These are phyloP conservation scores for Sphyrna mokarran DNA, from an alignment of 2,113 vertebrate species.

Conservation along the genomic window DNA sequence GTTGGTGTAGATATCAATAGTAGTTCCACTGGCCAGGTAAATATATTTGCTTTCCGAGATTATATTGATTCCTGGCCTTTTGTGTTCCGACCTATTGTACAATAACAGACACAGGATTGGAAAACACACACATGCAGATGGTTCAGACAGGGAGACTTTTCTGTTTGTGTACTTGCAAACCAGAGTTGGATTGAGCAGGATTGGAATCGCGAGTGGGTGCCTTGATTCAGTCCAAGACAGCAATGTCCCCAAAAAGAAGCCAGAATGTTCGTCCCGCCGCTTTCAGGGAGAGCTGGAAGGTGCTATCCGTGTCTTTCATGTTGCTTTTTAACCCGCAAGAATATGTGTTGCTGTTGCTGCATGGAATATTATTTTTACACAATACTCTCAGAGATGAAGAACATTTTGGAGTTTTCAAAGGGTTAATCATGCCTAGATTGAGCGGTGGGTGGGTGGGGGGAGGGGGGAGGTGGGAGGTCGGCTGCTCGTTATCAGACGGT, in stretches of 20 bases:
- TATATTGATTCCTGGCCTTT: background rate
- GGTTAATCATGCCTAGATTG: background rate
- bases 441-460: too few relatives aligned
- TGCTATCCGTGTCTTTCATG: background rate
- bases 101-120: background rate
- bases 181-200: background rate
- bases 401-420: background rate
- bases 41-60: background rate
- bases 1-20: conserved; percentile 17
- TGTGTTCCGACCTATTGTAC: background rate
- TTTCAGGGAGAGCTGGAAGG: background rate
- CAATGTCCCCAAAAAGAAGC: background rate
- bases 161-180: background rate
- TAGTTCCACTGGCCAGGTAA: background rate
- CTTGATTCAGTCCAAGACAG: background rate
- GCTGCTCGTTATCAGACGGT: background rate
- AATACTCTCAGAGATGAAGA: background rate
- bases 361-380: background rate
- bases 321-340: background rate
- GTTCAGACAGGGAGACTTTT: too few relatives aligned
- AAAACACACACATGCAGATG: background rate
- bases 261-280: background rate
- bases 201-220: background rate
- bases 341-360: background rate
- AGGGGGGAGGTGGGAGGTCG: too few relatives aligned